Evolutionary conservation across 2,113 vertebrate species (phyloP).

Genomic region (Aythya baeri): DNA sequence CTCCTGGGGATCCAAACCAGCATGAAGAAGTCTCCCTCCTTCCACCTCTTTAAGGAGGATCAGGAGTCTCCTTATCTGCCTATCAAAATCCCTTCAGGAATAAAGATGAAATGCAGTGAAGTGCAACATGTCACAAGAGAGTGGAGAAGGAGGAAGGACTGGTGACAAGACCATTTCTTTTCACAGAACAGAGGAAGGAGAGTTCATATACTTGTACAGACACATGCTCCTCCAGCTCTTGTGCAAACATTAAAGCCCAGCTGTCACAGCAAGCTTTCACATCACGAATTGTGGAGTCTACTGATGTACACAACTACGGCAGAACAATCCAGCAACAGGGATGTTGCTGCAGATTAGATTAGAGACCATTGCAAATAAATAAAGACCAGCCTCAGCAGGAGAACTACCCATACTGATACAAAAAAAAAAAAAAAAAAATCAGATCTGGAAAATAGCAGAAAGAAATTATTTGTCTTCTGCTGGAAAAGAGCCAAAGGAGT

Average conservation of each 20-base stretch:
- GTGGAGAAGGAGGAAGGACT: not conserved
- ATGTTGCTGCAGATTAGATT: not conserved
- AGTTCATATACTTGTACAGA: not conserved
- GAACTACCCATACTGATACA: not conserved
- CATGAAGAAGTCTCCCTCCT: not conserved
- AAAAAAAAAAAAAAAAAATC: not conserved
- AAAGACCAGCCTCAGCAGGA: not conserved
- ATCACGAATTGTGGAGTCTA: not conserved
- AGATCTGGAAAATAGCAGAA: not conserved
- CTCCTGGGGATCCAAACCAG: not conserved
- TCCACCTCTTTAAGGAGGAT: not conserved
- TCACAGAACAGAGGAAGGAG: not conserved
- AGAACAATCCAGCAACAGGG: not conserved
- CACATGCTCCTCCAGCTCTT: not conserved
- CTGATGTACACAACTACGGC: not conserved
- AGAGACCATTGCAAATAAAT: constrained; percentile 4
- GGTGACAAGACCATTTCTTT: not conserved
- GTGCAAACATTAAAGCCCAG: not conserved
- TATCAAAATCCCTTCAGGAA: not conserved
- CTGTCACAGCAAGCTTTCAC: not conserved
- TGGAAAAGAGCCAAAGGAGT: not conserved
- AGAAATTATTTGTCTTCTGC: not conserved
- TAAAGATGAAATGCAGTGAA: not conserved
- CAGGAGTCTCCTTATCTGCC: not conserved
- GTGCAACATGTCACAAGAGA: not conserved